Evolutionary conservation across 2,888 invertebrate species (phyloP), one percentile per base, ranked within the genome.

Genomic region (Antheraea yamamai): DNA sequence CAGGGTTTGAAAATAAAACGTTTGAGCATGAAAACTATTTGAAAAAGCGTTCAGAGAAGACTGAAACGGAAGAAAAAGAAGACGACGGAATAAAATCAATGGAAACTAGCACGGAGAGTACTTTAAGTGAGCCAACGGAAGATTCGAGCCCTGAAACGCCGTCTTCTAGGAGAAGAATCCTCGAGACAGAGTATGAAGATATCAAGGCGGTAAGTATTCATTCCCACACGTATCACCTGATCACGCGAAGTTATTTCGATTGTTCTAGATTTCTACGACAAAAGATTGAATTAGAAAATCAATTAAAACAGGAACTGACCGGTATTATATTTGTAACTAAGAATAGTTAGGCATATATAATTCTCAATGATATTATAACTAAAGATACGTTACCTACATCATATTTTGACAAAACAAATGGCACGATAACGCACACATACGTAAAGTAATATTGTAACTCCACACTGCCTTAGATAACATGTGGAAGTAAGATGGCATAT

Each of bases 1-100:
- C 95, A 75, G 95, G 95, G 30, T 95, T 94, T 81, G 93, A 95
- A 77, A 93, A 95, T 74, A 93, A 94, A 79, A 93, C 95, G 0
- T 92, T 95, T 80, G 93, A 95, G 81, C 93, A 95, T 83, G 92
- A 95, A 81, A 93, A 95, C 84, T 92, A 89, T 81, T 83, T 95
- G 75, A 90, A 94, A 85, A 93, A 92, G 77, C 90, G 94, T 52
- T 91, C 90, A 0, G 95, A 95, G 75, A 94, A 92, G 75, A 87
- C 84, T 55, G 92, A 82, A 52, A 88, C 88, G 23, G 85, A 88
- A 77, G 87, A 86, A 4, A 82, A 81, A 75, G 80, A 83, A 51
- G 88, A 89, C 61, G 90, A 94, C 74, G 92, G 88, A 64, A 83
- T 86, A 0, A 93, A 91, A 72, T 92, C 92, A 2, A 95, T 95